Evolutionary conservation across 1,140 invertebrate species (phyloP).

Genomic region (Holotrichia oblita): DNA sequence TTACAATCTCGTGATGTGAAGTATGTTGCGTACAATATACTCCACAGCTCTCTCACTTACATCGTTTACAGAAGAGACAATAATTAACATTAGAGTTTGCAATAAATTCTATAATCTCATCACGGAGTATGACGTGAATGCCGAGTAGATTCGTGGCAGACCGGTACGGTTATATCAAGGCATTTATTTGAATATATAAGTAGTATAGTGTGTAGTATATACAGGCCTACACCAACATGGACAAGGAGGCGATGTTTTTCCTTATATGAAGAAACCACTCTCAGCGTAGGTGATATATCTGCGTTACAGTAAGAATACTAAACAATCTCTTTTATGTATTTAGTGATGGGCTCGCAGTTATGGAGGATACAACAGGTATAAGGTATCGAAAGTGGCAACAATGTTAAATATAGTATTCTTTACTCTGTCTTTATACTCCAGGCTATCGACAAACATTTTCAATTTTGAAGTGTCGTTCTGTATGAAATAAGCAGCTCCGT

Average conservation of each 20-base stretch:
- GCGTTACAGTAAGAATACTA: not conserved
- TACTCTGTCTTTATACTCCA: too few species aligned
- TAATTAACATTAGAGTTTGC: conserved; percentile 30
- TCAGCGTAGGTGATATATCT: conserved; percentile 6
- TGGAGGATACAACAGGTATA: too few species aligned
- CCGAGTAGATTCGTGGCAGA: not conserved
- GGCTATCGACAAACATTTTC: too few species aligned
- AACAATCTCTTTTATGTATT: not conserved
- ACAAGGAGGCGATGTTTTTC: not conserved
- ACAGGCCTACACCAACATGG: not conserved
- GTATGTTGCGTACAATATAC: too few species aligned
- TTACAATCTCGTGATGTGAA: not conserved
- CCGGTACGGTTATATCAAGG: conserved; percentile 13
- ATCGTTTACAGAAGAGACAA: not conserved
- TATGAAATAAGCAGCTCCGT: too few species aligned
- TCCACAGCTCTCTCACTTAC: too few species aligned
- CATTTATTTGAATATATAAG: conserved; percentile 26
- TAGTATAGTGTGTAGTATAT: not conserved
- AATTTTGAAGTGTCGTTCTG: too few species aligned
- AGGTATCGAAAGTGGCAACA: too few species aligned
- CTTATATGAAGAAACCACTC: conserved; percentile 19
- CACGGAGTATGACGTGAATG: conserved; percentile 3
- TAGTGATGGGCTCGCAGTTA: not conserved
- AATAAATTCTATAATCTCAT: conserved; percentile 33
- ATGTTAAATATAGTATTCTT: too few species aligned